phyloP scores from a whole-genome alignment of 2,888 invertebrate genomes.

The Onthophagus sagittarius region DNA sequence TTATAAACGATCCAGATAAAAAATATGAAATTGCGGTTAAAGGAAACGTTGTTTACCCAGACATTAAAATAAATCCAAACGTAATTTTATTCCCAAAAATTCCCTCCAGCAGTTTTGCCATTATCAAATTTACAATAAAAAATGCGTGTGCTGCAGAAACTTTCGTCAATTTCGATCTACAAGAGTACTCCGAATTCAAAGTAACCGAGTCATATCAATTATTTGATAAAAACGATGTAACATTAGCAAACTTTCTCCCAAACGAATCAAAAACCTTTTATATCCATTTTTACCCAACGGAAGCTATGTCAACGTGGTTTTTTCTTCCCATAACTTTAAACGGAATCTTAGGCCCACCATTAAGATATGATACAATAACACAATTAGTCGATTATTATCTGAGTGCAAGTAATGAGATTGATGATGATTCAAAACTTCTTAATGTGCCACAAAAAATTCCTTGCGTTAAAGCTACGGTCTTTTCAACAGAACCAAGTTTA shows the following conservation, averaged over 20 bases:
- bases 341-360: background rate
- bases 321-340: constrained; percentile 1
- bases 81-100: background rate
- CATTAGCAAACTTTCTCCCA: background rate
- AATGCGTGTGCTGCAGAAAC: background rate
- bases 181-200: background rate
- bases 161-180: background rate
- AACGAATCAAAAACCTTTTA: background rate
- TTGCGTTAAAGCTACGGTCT: background rate
- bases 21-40: background rate
- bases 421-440: background rate
- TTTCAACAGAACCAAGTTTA: background rate
- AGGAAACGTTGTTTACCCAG: constrained; percentile 7
- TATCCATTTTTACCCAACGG: background rate
- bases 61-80: background rate
- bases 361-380: background rate
- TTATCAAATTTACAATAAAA: background rate
- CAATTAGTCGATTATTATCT: constrained; percentile 2
- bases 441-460: background rate
- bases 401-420: background rate
- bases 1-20: background rate
- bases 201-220: background rate
- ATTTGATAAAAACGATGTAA: background rate
- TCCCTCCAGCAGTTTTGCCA: background rate
- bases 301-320: background rate